Percentiles rank a stretch among this genome's conserved stretches.
Conservation (phyloP, 2,888 invertebrate species). For the Sylvicola fuscatus region DNA sequence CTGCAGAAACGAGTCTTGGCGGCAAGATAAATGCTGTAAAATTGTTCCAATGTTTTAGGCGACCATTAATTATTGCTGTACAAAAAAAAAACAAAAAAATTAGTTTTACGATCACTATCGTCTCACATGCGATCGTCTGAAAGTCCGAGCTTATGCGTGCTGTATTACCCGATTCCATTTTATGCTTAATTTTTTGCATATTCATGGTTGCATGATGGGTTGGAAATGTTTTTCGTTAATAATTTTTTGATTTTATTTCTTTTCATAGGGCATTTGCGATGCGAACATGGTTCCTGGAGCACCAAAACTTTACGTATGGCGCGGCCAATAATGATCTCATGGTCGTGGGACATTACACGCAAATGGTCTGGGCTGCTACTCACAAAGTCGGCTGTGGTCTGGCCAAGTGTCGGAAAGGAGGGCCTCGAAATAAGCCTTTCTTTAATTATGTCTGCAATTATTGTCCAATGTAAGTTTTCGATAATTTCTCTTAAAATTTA, state of each 20-base stretch:
- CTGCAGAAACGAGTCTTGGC: no score
- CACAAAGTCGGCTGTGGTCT: slow-evolving; percentile 61
- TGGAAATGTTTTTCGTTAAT: no score
- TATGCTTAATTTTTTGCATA: no score
- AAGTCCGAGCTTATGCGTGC: no score
- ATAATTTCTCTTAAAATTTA: background rate
- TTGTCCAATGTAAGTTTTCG: slow-evolving; percentile 52
- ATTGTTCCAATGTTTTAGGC: no score
- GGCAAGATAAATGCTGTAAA: no score
- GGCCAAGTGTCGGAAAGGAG: slow-evolving; percentile 40
- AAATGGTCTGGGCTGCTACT: slow-evolving; percentile 62
- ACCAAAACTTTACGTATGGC: slow-evolving; percentile 52
- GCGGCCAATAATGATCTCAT: slow-evolving; percentile 34
- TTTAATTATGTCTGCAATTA: slow-evolving; percentile 72
- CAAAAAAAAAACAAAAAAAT: no score
- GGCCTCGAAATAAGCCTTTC: slow-evolving; percentile 37
- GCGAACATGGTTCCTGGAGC: slow-evolving; percentile 58
- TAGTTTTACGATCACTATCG: no score
- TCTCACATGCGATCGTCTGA: no score
- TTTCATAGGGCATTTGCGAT: slow-evolving; percentile 59
- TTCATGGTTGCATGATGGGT: no score
- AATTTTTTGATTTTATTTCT: background rate
- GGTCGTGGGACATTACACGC: slow-evolving; percentile 58
- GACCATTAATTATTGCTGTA: no score
- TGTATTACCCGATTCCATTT: no score